Base-by-base conservation (phyloP, 2,113 vertebrate species). In the Ammodytes marinus region DNA sequence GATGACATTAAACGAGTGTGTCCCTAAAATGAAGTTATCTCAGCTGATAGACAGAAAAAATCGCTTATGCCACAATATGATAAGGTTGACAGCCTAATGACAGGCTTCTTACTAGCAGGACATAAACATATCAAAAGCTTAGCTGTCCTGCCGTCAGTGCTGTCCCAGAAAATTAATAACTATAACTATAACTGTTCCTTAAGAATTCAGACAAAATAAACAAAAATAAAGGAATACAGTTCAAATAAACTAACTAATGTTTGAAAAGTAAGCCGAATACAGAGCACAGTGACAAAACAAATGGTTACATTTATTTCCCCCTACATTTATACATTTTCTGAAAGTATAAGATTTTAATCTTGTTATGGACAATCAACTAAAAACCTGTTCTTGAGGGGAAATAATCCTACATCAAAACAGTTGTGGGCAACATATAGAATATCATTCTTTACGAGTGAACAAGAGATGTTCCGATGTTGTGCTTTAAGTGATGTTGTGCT, bases 21-120 rank as follows among this genome's bases (percentile, higher is more conserved):
- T 59, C 46, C 27, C 19, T 45, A 15, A 14, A 17, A 46, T 52
- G n/a, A 35, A 1, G 40, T 66, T 35, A 13, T 40, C 6, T 42
- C 4, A 61, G 43, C 9, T 52, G 49, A 69, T 63, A 50, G 12
- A 35, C 55, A n/a, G 4, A 59, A 15, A 45, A 37, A 37, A 39
- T 19, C 15, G 9, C 52, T 58, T 55, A 54, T 13, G 35, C 9
- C 47, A 46, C 6, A 14, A 35, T 12, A 35, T 58, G 52, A 70
- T 37, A 74, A 43, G 19, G 14, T 14, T 50, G 45, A 81, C 78
- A 77, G 63, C 14, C 19, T 85, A 72, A 85, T 77, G 43, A 73
- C 63, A 57, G 67, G n/a, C 43, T 12, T 69, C 50, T 52, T 35
- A 52, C 57, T 8, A 68, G 37, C 35, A 47, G 43, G 27, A 61